A percentile compares a stretch with the other conserved stretches of the same genome.
These are phyloP conservation scores for Macrotrachela quadricornifera DNA, from an alignment of 1,140 invertebrate genomes.

Conservation along the genomic window DNA sequence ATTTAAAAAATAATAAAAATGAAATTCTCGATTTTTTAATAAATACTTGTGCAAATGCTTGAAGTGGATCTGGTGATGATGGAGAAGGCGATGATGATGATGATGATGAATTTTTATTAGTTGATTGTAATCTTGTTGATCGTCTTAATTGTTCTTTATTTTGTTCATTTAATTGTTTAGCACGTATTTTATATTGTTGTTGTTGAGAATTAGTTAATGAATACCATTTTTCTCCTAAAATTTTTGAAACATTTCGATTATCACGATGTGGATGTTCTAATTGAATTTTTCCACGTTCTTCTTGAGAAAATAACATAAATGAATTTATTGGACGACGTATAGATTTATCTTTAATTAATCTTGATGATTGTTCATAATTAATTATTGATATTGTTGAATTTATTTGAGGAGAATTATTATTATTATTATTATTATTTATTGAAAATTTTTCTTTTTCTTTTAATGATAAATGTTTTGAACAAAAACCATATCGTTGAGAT, in stretches of 20 bases:
- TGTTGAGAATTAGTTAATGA: conserved; percentile 70
- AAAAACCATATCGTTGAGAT: conserved; percentile 80
- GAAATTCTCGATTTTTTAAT: too few relatives aligned
- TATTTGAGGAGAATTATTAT: background rate
- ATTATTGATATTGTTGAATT: background rate
- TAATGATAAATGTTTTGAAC: conserved; percentile 69
- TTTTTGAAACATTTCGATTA: conserved; percentile 95
- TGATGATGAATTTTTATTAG: too few relatives aligned
- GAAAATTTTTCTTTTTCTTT: too few relatives aligned
- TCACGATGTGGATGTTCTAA: conserved; percentile 90
- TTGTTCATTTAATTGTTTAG: too few relatives aligned
- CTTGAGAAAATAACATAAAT: conserved; percentile 98
- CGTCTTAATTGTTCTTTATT: too few relatives aligned
- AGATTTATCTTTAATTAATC: conserved; percentile 42
- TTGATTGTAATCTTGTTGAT: too few relatives aligned
- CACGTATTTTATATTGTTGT: conserved; percentile 47
- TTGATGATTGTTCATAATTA: conserved; percentile 29
- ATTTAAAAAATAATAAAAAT: too few relatives aligned
- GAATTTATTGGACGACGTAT: conserved; percentile 95
- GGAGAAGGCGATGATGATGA: too few relatives aligned
- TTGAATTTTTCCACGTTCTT: conserved; percentile 78
- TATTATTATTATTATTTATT: too few relatives aligned
- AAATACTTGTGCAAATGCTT: too few relatives aligned
- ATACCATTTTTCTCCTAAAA: conserved; percentile 98
- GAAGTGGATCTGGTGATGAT: too few relatives aligned